A percentile compares a stretch with the other conserved stretches of the same genome.
phyloP scores from a whole-genome alignment of 1,140 invertebrate species.

The Lordiphosa stackelbergi region DNA sequence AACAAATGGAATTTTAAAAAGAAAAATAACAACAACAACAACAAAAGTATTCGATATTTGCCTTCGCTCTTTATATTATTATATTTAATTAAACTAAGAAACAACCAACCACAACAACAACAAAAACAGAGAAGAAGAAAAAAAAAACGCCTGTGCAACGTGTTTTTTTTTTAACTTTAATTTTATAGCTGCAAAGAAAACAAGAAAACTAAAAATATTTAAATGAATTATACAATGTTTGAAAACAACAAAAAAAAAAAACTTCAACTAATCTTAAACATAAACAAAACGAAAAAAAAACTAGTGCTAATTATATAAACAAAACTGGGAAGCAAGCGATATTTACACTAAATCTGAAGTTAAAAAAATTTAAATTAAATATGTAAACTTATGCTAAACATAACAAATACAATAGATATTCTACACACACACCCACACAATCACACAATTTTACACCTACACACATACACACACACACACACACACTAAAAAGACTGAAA shows the following conservation, averaged over 20 bases:
- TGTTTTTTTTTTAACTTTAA: constrained; percentile 39
- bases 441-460: constrained; percentile 19
- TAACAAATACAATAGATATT: constrained; percentile 57
- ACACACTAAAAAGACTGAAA: constrained; percentile 77
- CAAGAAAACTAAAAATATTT: constrained; percentile 62
- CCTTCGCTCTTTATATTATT: constrained; percentile 69
- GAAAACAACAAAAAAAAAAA: constrained; percentile 9
- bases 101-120: constrained; percentile 24
- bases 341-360: constrained; percentile 47
- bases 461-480: constrained; percentile 49
- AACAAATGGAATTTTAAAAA: constrained; percentile 55
- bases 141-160: constrained; percentile 33
- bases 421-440: constrained; percentile 28
- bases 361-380: constrained; percentile 43
- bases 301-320: constrained; percentile 13
- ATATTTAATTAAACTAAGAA: constrained; percentile 40
- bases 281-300: background rate
- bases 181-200: constrained; percentile 50
- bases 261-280: constrained; percentile 32
- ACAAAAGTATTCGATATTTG: constrained; percentile 76
- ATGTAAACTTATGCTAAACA: constrained; percentile 41
- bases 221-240: constrained; percentile 68
- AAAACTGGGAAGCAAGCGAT: constrained; percentile 56
- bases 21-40: constrained; percentile 49
- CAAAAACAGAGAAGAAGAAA: background rate